Conservation (phyloP, 2,888 invertebrate genomes). For the Tuta absoluta region DNA sequence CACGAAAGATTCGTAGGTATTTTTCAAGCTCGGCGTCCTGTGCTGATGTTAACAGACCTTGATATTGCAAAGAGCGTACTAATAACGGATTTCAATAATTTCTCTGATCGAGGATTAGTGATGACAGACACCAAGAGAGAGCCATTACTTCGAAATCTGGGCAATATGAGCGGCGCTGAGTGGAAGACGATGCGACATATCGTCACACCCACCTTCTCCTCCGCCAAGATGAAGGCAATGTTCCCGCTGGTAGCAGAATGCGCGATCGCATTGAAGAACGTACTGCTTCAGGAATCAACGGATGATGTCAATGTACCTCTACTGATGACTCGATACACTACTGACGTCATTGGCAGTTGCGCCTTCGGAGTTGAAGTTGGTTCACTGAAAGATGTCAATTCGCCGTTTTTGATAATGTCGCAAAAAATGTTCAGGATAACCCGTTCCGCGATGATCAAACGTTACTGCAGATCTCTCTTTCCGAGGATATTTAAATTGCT, state of each 20-base stretch:
- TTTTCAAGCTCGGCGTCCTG: constrained; percentile 73
- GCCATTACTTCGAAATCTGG: constrained; percentile 69
- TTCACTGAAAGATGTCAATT: constrained; percentile 62
- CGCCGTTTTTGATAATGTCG: constrained; percentile 72
- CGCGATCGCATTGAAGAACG: constrained; percentile 57
- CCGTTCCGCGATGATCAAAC: constrained; percentile 61
- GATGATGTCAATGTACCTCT: constrained; percentile 64
- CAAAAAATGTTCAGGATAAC: constrained; percentile 72
- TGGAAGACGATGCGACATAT: constrained; percentile 75
- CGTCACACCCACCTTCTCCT: constrained; percentile 74
- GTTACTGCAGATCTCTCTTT: constrained; percentile 70
- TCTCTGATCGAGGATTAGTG: constrained; percentile 69
- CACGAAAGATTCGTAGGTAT: constrained; percentile 68
- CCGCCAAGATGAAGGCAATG: constrained; percentile 78
- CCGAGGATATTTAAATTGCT: constrained; percentile 69
- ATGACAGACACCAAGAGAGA: constrained; percentile 71
- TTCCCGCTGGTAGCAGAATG: constrained; percentile 71
- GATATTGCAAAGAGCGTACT: constrained; percentile 66
- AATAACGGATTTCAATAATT: constrained; percentile 62
- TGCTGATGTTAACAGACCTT: constrained; percentile 67
- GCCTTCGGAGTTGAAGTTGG: constrained; percentile 74
- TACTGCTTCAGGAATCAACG: constrained; percentile 49
- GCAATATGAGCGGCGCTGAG: constrained; percentile 73
- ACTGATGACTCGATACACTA: constrained; percentile 68
- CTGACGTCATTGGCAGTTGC: constrained; percentile 75